Conservation (phyloP, 2,113 vertebrate genomes). For the Sinocyclocheilus grahami region DNA sequence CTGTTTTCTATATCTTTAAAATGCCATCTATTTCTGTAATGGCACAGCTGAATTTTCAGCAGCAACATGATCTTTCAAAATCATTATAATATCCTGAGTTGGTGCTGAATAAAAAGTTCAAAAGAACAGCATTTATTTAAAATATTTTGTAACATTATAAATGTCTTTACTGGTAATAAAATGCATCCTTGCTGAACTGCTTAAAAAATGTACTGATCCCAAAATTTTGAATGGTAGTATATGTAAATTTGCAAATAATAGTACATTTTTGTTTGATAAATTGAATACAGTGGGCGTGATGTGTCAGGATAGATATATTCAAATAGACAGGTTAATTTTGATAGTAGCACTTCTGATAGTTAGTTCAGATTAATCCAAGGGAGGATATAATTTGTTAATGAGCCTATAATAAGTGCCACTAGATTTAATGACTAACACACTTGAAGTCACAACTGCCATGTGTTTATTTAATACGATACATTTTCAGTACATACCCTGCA, state of each 20-base stretch:
- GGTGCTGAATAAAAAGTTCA: background rate
- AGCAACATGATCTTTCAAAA: background rate
- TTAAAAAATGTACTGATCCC: background rate
- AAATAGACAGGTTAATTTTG: background rate
- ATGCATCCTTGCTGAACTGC: background rate
- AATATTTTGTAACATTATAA: background rate
- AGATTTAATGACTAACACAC: slow-evolving; percentile 4
- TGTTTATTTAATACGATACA: slow-evolving; percentile 68
- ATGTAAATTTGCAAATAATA: background rate
- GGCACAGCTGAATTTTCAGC: background rate
- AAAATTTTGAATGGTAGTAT: background rate
- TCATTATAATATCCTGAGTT: background rate
- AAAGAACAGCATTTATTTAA: background rate
- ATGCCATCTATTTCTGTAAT: background rate
- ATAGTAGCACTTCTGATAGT: background rate
- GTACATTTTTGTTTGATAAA: background rate
- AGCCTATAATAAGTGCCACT: background rate
- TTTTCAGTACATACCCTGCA: slow-evolving; percentile 41
- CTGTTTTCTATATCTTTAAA: background rate
- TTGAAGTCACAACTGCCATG: background rate
- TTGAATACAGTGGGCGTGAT: background rate
- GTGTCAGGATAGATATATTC: background rate
- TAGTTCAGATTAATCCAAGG: slow-evolving; percentile 8
- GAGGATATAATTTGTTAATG: slow-evolving; percentile 16
- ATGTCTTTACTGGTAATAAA: background rate